Evolutionary conservation across 2,888 invertebrate species (phyloP).

Genomic region (Rambutsinella grinnellia): DNA sequence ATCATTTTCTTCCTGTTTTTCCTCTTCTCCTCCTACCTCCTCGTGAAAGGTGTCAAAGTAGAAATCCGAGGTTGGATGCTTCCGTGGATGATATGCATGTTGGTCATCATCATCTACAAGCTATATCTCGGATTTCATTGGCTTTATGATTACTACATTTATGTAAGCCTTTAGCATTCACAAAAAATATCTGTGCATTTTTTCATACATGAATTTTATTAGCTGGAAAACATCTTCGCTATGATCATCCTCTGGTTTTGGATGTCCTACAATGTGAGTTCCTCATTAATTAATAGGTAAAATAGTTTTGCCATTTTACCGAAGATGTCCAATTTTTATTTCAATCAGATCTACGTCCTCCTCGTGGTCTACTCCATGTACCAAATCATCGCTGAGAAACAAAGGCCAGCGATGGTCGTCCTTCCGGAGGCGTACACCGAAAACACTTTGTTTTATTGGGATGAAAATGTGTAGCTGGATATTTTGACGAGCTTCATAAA

Average conservation of each 20-base stretch:
- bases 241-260: slow-evolving; percentile 83
- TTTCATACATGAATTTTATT: not conserved
- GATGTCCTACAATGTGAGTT: slow-evolving; percentile 88
- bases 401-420: slow-evolving; percentile 89
- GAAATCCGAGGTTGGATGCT: slow-evolving; percentile 85
- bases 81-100: slow-evolving; percentile 83
- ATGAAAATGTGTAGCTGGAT: slow-evolving; percentile 49
- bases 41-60: slow-evolving; percentile 77
- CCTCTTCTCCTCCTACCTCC: slow-evolving; percentile 74
- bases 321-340: slow-evolving; percentile 54
- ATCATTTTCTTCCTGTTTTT: slow-evolving; percentile 70
- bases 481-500: not conserved
- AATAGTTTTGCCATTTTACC: slow-evolving; percentile 28
- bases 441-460: slow-evolving; percentile 55
- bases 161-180: slow-evolving; percentile 79
- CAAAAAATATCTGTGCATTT: slow-evolving; percentile 7
- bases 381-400: slow-evolving; percentile 82
- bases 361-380: slow-evolving; percentile 88
- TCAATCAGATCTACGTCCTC: slow-evolving; percentile 87
- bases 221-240: slow-evolving; percentile 85
- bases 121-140: slow-evolving; percentile 87
- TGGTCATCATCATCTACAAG: slow-evolving; percentile 80
- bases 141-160: slow-evolving; percentile 90
- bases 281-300: not conserved
- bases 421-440: slow-evolving; percentile 74